Evolutionary conservation across 2,797 vertebrate species (phyloP).

Genomic region (Lepus oiostolus): DNA sequence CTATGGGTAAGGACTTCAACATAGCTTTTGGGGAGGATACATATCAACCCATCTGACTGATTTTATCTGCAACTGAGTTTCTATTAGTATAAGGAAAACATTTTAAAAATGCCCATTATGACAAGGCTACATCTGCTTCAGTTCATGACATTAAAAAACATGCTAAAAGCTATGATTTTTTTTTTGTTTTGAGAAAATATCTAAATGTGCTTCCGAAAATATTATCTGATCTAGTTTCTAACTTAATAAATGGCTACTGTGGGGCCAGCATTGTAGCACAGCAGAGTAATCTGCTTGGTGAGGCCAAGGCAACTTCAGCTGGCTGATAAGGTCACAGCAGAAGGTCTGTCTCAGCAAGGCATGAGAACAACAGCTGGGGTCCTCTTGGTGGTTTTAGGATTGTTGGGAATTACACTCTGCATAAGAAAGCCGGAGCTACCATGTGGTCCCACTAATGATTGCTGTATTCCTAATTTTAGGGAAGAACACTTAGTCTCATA

Average conservation of each 20-base stretch:
- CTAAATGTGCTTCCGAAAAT: neutral
- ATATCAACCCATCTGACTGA: neutral
- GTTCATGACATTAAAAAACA: neutral
- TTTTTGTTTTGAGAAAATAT: constrained; percentile 11
- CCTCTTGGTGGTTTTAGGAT: too few species aligned
- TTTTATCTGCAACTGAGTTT: neutral
- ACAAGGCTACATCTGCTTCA: neutral
- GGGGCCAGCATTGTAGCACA: too few species aligned
- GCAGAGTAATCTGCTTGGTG: too few species aligned
- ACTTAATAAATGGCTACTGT: neutral
- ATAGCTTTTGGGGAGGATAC: neutral
- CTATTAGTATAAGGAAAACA: neutral
- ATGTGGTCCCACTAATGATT: too few species aligned
- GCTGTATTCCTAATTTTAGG: too few species aligned
- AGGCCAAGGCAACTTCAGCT: too few species aligned
- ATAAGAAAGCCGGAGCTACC: too few species aligned
- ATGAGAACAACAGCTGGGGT: too few species aligned
- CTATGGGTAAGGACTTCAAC: neutral
- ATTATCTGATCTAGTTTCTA: neutral
- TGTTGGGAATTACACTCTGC: too few species aligned
- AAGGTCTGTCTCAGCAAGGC: too few species aligned
- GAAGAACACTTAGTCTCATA: too few species aligned
- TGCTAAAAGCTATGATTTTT: neutral
- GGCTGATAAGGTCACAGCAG: too few species aligned
- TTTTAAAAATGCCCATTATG: neutral